A percentile compares a stretch with the other conserved stretches of the same genome.
Evolutionary conservation across 2,888 invertebrate species (phyloP).

Genomic region (Oegoconia quadripuncta): DNA sequence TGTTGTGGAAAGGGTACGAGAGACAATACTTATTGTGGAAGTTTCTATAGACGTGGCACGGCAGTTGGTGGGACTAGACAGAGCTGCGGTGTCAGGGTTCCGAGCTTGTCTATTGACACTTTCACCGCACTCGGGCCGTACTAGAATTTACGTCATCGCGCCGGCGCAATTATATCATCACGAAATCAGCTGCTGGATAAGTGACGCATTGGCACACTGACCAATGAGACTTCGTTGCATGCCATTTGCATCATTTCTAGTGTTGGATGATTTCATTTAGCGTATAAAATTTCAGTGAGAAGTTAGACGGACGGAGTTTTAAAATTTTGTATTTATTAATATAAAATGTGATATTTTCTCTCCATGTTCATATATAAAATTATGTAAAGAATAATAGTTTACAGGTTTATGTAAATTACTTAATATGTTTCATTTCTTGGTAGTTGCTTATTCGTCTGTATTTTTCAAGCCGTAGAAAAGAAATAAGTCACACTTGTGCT

Average conservation of each 20-base stretch:
- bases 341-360: too few relatives aligned
- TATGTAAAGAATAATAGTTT: too few relatives aligned
- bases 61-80: background rate
- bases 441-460: too few relatives aligned
- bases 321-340: too few relatives aligned
- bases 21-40: background rate
- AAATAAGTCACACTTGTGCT: too few relatives aligned
- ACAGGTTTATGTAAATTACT: too few relatives aligned
- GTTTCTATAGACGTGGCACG: background rate
- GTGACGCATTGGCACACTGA: slow-evolving; percentile 37
- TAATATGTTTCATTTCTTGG: too few relatives aligned
- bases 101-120: slow-evolving; percentile 55
- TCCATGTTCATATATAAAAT: too few relatives aligned
- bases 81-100: slow-evolving; percentile 43
- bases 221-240: background rate
- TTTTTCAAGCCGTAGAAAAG: too few relatives aligned
- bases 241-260: slow-evolving; percentile 1
- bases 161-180: slow-evolving; percentile 63
- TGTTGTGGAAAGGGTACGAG: background rate
- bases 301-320: too few relatives aligned
- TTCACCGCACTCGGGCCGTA: slow-evolving; percentile 58
- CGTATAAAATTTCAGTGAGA: background rate
- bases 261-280: background rate
- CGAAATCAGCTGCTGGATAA: slow-evolving; percentile 57
- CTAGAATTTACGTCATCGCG: slow-evolving; percentile 56